Evolutionary conservation across 2,888 invertebrate genomes (phyloP), one percentile per base, ranked within the genome.

Genomic region (Perizoma flavofasciatum): DNA sequence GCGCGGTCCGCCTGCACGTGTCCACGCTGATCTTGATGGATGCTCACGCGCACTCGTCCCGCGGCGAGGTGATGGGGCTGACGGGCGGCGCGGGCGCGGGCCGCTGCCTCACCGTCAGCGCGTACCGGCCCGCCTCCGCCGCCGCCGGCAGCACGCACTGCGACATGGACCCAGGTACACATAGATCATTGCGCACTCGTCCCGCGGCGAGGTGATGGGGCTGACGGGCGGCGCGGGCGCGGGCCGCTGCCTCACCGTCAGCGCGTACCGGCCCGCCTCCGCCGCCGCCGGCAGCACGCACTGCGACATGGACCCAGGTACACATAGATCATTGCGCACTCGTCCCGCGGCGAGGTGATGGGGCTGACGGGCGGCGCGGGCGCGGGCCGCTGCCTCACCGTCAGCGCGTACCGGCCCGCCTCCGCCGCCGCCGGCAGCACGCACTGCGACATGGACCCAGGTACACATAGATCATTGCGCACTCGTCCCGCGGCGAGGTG

Each of bases 401-500:
- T 83, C 9, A 55, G 70, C 32, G 78, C 76, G 4, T 95, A 96
- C 75, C 89, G 93, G 10, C 94, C 95, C 0, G 95, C 95, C 70
- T 88, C 91, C 55, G 96, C 95, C 66, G 91, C 94, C 22, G 92
- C 93, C 34, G 94, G 94, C 55, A 93, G 93, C 55, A 94, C 95
- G 55, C 95, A 95, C 85, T 96, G 96, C 79, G 96, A 96, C 70
- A 96, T 96, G 95, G 96, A 96, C 72, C 95, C 96, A 0, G 57
- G 51, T 57, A 44, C 32, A 6, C 37, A 33, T 8, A 22, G 22
- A 22, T 22, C 22, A 22, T 22, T 22, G 93, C 95, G 49, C 95
- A 96, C 85, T 88, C 94, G 40, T 95, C 94, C 0, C 93, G 94
- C 65, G 94, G 92, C 3, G 96, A 96, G 88, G 95, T 96, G 49